phyloP scores from a whole-genome alignment of 2,888 invertebrate genomes.

The Ommatoiulus sabulosus region DNA sequence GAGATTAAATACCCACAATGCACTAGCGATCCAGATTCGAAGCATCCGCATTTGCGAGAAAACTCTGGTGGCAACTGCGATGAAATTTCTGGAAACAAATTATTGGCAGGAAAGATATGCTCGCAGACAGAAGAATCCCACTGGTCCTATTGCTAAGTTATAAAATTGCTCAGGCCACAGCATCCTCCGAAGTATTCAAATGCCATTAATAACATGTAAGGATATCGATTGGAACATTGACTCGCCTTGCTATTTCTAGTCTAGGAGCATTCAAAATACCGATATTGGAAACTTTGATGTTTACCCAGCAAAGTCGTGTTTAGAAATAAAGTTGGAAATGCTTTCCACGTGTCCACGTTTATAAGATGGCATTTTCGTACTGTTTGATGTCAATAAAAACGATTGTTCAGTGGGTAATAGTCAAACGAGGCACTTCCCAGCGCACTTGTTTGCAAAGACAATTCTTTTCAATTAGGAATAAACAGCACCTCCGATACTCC shows the following conservation, averaged over 20 bases:
- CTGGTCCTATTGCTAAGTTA: neutral
- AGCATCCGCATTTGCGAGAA: neutral
- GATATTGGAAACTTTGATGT: too few species aligned
- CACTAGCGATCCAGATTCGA: neutral
- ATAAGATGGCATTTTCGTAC: too few species aligned
- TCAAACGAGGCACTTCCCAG: too few species aligned
- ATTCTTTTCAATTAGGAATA: too few species aligned
- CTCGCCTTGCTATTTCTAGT: neutral
- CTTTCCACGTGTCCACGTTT: too few species aligned
- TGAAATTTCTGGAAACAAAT: neutral
- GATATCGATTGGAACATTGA: neutral
- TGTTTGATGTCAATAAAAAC: too few species aligned
- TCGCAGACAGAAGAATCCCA: neutral
- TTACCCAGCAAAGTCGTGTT: neutral
- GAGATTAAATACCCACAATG: slow-evolving; percentile 45
- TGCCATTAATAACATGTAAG: neutral
- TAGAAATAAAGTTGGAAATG: neutral
- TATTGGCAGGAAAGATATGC: neutral
- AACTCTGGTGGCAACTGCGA: neutral
- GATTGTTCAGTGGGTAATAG: too few species aligned
- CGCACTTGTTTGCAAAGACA: too few species aligned
- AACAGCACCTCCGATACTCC: too few species aligned
- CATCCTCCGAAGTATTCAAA: neutral
- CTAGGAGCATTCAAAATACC: neutral
- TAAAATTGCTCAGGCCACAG: neutral